Evolutionary conservation across 2,113 vertebrate species (phyloP).

Genomic region (Bubo scandiacus): DNA sequence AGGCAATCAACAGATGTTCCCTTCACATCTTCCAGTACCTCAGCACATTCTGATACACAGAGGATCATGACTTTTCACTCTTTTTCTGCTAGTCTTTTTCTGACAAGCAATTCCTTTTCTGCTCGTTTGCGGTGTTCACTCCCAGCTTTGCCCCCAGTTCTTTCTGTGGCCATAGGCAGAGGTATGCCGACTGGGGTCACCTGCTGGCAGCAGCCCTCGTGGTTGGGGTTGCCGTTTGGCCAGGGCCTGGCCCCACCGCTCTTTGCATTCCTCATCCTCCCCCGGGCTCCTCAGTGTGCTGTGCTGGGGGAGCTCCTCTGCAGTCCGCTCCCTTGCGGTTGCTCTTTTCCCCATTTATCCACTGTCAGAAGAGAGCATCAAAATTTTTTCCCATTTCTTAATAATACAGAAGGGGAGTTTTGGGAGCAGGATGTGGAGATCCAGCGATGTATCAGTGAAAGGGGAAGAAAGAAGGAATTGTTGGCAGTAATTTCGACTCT

Average conservation of each 20-base stretch:
- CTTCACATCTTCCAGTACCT: background rate
- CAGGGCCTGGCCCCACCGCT: background rate
- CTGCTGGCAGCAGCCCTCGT: background rate
- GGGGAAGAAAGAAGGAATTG: background rate
- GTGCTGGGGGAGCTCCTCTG: background rate
- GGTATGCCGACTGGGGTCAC: background rate
- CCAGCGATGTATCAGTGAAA: background rate
- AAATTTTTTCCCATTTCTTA: background rate
- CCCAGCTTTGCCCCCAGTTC: background rate
- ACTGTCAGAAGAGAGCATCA: background rate
- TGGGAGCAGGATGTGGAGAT: background rate
- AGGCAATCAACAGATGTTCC: background rate
- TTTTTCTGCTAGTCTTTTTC: background rate
- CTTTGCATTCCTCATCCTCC: background rate
- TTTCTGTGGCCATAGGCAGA: background rate
- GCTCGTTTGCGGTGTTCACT: background rate
- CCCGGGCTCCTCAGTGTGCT: accelerated
- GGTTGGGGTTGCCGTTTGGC: background rate
- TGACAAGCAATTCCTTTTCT: background rate
- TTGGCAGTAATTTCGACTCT: background rate
- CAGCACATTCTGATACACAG: background rate
- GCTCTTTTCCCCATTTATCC: background rate
- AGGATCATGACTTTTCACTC: background rate
- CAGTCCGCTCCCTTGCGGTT: accelerated
- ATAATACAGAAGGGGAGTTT: background rate